Evolutionary conservation across 2,888 invertebrate genomes (phyloP), one percentile per base, ranked within the genome.

Genomic region (Leptinotarsa tumamoca): DNA sequence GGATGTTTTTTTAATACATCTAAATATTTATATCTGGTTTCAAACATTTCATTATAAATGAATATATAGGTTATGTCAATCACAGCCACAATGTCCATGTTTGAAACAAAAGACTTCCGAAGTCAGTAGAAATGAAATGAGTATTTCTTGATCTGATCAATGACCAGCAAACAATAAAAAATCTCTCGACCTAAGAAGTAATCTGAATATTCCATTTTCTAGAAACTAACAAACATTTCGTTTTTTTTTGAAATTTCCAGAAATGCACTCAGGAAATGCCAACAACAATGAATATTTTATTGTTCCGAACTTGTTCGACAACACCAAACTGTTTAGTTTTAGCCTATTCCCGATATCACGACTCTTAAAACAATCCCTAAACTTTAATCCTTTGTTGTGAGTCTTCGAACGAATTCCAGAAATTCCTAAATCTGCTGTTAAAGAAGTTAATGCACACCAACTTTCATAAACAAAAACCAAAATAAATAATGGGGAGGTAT

Each of bases 381-480:
- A 27, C 50, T 27, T 23, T 51, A 17, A 52, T 17, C 68, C 52
- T 52, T 27, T 51, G 68, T 68, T 52, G 23, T 23, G 7, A 17
- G 15, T 43, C 23, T 54, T 14, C 52, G 4, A 27, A 4, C 23
- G 17, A 27, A 14, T 68, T 68, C 68, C n/a, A 50, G 68, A 21
- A 68, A 68, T 52, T 13, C 52, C 27, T 10, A n/a, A 43, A 63
- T 33, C 27, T n/a, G 17, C 63, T 63, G 27, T 13, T 58, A n/a
- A 58, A 18, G 21, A 58, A 21, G n/a, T 43, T 5, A 33, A n/a
- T 63, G 17, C 33, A 33, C n/a, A 33, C 33, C 63, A 27, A 33
- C 63, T 63, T 43, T n/a, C 63, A 63, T 68, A 54, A 27, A 54
- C 10, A n/a, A 15, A 52, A 68, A 23, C 52, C 54, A 52, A 68